Evolutionary conservation across 2,113 vertebrate genomes (phyloP).

Genomic region (Melanotaenia duboulayi): DNA sequence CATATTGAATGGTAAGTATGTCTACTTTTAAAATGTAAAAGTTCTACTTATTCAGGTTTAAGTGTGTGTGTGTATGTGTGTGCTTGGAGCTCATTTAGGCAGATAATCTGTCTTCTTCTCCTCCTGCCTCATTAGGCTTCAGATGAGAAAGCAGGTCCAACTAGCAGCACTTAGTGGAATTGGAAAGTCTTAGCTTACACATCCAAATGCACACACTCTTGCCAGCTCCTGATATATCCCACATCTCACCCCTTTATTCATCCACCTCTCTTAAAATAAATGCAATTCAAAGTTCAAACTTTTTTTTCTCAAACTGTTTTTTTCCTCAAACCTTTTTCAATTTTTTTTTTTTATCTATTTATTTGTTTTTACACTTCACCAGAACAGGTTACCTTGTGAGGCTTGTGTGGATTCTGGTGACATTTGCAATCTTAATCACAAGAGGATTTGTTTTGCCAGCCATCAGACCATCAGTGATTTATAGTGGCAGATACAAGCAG

Average conservation of each 20-base stretch:
- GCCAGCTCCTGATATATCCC: background rate
- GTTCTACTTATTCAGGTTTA: background rate
- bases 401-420: background rate
- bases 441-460: background rate
- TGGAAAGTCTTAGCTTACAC: slow-evolving; percentile 65
- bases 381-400: background rate
- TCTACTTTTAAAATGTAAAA: background rate
- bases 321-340: no score
- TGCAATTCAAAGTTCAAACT: background rate
- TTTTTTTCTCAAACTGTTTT: background rate
- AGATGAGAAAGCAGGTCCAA: slow-evolving; percentile 63
- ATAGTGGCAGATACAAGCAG: background rate
- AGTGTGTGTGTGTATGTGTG: background rate
- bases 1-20: background rate
- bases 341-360: no score
- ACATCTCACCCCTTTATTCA: slow-evolving; percentile 2
- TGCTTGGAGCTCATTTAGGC: slow-evolving; percentile 18
- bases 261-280: background rate
- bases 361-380: no score
- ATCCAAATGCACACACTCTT: slow-evolving; percentile 22
- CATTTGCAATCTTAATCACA: background rate
- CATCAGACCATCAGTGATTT: background rate
- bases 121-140: slow-evolving; percentile 55
- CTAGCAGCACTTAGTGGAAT: slow-evolving; percentile 77
- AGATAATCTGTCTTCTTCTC: slow-evolving; percentile 63